Percentiles rank a stretch among this genome's conserved stretches.
phyloP scores from a whole-genome alignment of 2,797 vertebrate species.

The Champsocephalus esox region DNA sequence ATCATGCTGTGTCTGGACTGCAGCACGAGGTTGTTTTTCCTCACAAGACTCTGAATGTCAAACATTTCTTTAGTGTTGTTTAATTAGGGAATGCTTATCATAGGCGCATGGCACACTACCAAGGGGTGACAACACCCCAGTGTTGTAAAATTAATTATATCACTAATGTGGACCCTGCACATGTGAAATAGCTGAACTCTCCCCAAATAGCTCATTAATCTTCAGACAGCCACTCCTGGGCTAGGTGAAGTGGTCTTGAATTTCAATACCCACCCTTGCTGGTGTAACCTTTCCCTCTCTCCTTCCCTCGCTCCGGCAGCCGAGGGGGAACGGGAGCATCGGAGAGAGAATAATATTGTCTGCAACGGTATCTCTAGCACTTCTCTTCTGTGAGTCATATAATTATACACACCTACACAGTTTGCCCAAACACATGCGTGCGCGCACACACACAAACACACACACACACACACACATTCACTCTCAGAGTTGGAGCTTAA shows the following conservation, averaged over 20 bases:
- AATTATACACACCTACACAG: slow-evolving; percentile 77
- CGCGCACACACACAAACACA: slow-evolving; percentile 29
- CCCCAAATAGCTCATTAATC: slow-evolving; percentile 92
- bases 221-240: slow-evolving; percentile 85
- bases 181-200: slow-evolving; percentile 89
- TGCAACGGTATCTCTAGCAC: slow-evolving; percentile 64
- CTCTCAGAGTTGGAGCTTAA: slow-evolving; percentile 40
- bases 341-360: slow-evolving; percentile 78
- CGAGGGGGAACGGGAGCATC: slow-evolving; percentile 42
- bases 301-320: slow-evolving; percentile 50
- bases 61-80: slow-evolving; percentile 72
- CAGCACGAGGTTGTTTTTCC: slow-evolving; percentile 52
- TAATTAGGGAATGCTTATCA: slow-evolving; percentile 92
- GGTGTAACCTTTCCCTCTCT: slow-evolving; percentile 79
- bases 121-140: slow-evolving; percentile 85
- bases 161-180: slow-evolving; percentile 84
- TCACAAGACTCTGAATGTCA: slow-evolving; percentile 80
- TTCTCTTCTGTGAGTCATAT: slow-evolving; percentile 71
- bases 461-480: slow-evolving; percentile 13
- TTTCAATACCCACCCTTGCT: slow-evolving; percentile 84
- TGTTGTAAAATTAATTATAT: slow-evolving; percentile 94
- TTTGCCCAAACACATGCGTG: slow-evolving; percentile 57
- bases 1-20: slow-evolving; percentile 13
- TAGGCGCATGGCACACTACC: slow-evolving; percentile 75
- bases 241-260: slow-evolving; percentile 87